phyloP scores from a whole-genome alignment of 1,140 invertebrate species.

The Harlomillsia oculata region DNA sequence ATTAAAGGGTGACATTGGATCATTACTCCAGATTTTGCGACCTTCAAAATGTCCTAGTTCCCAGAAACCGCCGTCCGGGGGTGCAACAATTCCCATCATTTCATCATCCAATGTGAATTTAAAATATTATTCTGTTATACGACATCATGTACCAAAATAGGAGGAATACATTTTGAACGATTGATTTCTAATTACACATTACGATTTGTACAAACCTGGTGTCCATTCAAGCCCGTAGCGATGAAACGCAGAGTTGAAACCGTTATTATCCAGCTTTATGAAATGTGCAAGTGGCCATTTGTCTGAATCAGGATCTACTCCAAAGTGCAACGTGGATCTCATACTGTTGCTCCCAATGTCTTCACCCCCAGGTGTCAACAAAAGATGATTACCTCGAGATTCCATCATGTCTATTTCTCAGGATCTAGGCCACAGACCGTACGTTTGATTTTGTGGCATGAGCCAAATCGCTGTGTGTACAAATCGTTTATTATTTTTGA shows the following conservation, averaged over 20 bases:
- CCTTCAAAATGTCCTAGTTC: slow-evolving; percentile 37
- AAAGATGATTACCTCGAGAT: slow-evolving; percentile 33
- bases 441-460: slow-evolving; percentile 37
- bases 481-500: no score
- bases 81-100: slow-evolving; percentile 34
- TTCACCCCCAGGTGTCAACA: slow-evolving; percentile 39
- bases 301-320: slow-evolving; percentile 22
- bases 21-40: slow-evolving; percentile 41
- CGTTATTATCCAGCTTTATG: slow-evolving; percentile 37
- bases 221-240: slow-evolving; percentile 39
- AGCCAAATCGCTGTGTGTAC: slow-evolving; percentile 29
- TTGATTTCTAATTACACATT: no score
- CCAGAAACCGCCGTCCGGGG: slow-evolving; percentile 39
- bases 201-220: slow-evolving; percentile 23
- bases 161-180: not conserved
- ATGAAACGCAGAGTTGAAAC: slow-evolving; percentile 43
- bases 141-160: not conserved
- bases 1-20: slow-evolving; percentile 58
- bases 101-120: slow-evolving; percentile 35
- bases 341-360: slow-evolving; percentile 34
- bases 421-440: slow-evolving; percentile 48
- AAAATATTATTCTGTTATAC: slow-evolving; percentile 37
- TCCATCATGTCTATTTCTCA: slow-evolving; percentile 39
- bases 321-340: slow-evolving; percentile 31
- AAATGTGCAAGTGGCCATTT: slow-evolving; percentile 26